Base-by-base conservation (phyloP, 2,888 invertebrate genomes). In the Chymomyza procnemis region DNA sequence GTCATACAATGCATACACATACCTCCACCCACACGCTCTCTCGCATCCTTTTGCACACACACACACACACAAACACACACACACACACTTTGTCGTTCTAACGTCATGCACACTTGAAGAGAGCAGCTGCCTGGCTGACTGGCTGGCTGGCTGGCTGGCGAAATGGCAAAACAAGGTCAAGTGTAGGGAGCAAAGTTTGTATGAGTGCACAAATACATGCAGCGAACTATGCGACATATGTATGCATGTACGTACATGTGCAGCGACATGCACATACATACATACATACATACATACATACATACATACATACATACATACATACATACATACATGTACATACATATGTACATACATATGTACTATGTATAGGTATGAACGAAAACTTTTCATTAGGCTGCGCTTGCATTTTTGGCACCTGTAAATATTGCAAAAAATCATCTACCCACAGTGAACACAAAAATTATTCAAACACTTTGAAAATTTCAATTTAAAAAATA, bases 101-200 rank as follows among this genome's bases (percentile, higher is more conserved):
- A 34, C 34, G 34, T 21, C 5, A 18, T 8, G 5, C 59, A n/a
- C n/a, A 67, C 30, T 59, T 61, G 69, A 69, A 71, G 67, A 65
- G 67, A 74, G 64, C 69, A 47, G 47, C 47, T 12, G 62, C 75
- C 72, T n/a, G 16, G 48, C 48, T 16, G 26, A n/a, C n/a, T n/a
- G n/a, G n/a, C n/a, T n/a, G n/a, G n/a, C n/a, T 50, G 34, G 52
- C 18, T 50, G 34, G 52, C 18, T 41, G 48, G 69, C 71, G 75
- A 83, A 81, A 82, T 82, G 81, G 76, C 83, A 83, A 82, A 85
- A 82, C 82, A 82, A 82, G 85, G 85, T 85, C 85, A 82, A 82
- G 83, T 82, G 85, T 85, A 82, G 83, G 83, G 81, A 85, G 85
- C 85, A 82, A 82, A 83, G 85, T 81, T 82, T 81, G 85, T 81